Base-by-base conservation (phyloP, 2,888 invertebrate genomes). In the Hypselothyrea guttata region DNA sequence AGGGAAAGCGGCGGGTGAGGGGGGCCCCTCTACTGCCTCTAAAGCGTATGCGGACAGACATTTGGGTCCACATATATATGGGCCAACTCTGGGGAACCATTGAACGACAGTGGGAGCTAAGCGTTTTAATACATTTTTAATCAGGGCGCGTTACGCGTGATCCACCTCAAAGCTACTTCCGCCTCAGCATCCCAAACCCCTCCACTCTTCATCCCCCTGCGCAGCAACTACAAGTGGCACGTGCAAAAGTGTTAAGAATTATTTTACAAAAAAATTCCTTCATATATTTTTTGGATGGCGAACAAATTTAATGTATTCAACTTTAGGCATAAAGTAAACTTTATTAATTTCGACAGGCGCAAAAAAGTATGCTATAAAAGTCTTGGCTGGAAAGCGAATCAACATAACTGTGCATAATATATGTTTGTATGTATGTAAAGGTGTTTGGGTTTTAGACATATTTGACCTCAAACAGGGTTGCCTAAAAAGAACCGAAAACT, bases 81-180 rank as follows among this genome's bases (percentile, higher is more conserved):
- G 16, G 33, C 15, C 35, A 48, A 38, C 71, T 49, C 44, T 5
- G 28, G 51, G 60, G 55, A 48, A 15, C 30, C 55, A 44, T 45
- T 48, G 44, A 27, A 44, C 45, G 18, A 54, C 58, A 41, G 44
- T 38, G 53, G 16, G 3, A 62, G 54, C 44, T 71, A 70, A 71
- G 70, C 72, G 72, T 52, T 73, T 59, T 40, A 62, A 62, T 73
- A 46, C 65, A 69, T 66, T 69, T 73, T 72, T 69, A 73, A 72
- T 66, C 61, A 72, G 61, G 38, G n/a, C 27, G 47, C 61, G 37
- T 38, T 40, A 54, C 34, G 59, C 40, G 11, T 49, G 41, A 45
- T 42, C 34, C 64, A 54, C 56, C 35, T 47, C 56, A 68, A 52
- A 74, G 56, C 12, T 15, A 16, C 18, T 8, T 1, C 27, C 12